Base-by-base conservation (phyloP, 2,113 vertebrate genomes). In the Noctilio leporinus region DNA sequence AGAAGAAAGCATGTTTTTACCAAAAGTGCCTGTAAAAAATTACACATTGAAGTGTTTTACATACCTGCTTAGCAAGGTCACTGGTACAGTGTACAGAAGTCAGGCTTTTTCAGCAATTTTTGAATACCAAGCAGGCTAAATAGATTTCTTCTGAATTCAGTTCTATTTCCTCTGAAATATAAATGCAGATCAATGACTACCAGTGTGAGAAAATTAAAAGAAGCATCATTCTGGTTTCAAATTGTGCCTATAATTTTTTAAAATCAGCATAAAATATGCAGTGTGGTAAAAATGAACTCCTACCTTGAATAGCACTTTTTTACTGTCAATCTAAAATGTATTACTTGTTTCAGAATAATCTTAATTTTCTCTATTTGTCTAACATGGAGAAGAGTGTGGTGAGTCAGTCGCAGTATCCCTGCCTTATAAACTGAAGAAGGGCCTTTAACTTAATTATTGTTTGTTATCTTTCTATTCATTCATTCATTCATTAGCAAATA, bases 171-270 rank as follows among this genome's bases (percentile, higher is more conserved):
- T 98, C 97, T 97, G 93, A 98, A 98, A 97, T 97, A 93, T 96
- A 97, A 98, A 98, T 98, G 98, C 96, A 98, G 98, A 98, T 98
- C 98, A 98, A 96, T 98, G 98, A 97, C 97, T 98, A 97, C 97
- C 96, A 96, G 94, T 96, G 87, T 97, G 96, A 97, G 96, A 95
- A 98, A 98, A 98, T 98, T 97, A 98, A 98, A 98, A 98, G 96
- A 98, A 95, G 95, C 98, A 91, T 98, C 97, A 96, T 97, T 98
- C 96, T 97, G 95, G 96, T 98, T 98, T 98, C 97, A 96, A 97
- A 97, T 96, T 97, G 89, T 96, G 85, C 95, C 97, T 96, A 97
- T 98, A 98, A 98, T 94, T 89, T 86, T 51, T 87, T 77, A 2
- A 45, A 98, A 96, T 96, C 97, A 97, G 96, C 95, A 96, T 53